Conservation (phyloP, 2,888 invertebrate species). For the Chrysina gloriosa region DNA sequence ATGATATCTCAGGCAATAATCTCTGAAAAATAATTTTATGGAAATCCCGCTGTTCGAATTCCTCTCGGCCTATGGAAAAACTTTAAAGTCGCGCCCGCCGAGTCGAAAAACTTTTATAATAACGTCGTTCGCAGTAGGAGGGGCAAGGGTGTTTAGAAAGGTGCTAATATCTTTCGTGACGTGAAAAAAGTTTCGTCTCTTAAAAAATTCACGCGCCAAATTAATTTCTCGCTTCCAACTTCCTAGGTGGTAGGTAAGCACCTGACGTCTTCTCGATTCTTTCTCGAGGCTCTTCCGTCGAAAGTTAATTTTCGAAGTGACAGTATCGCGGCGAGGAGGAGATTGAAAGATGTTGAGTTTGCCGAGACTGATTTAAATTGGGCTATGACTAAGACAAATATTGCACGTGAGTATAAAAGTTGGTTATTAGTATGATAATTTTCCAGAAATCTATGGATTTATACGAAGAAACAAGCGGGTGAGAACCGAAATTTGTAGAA, state of each 20-base stretch:
- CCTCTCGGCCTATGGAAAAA: slow-evolving; percentile 4
- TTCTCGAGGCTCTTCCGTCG: slow-evolving; percentile 1
- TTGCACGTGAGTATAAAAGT: too few species aligned
- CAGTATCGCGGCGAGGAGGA: not conserved
- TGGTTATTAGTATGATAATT: too few species aligned
- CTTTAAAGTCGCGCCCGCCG: slow-evolving; percentile 7
- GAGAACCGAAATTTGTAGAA: too few species aligned
- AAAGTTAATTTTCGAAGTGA: slow-evolving; percentile 20
- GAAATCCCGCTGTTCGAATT: slow-evolving; percentile 26
- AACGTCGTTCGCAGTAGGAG: not conserved
- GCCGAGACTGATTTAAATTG: too few species aligned
- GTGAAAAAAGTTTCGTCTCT: slow-evolving; percentile 7
- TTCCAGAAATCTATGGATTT: too few species aligned
- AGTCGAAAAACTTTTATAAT: slow-evolving; percentile 24
- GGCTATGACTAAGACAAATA: too few species aligned
- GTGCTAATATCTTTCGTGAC: slow-evolving; percentile 29
- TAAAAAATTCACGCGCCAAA: slow-evolving; percentile 18
- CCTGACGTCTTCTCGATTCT: too few species aligned
- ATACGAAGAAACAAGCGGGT: too few species aligned
- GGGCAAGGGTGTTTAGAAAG: slow-evolving; percentile 4
- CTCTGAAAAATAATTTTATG: slow-evolving; percentile 34
- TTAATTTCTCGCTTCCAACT: slow-evolving; percentile 9
- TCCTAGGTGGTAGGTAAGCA: too few species aligned
- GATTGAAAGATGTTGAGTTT: not conserved
- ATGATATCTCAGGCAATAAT: slow-evolving; percentile 28